Base-by-base conservation (phyloP, 64 coral and sea anemone genomes). In the Orbicella faveolata region DNA sequence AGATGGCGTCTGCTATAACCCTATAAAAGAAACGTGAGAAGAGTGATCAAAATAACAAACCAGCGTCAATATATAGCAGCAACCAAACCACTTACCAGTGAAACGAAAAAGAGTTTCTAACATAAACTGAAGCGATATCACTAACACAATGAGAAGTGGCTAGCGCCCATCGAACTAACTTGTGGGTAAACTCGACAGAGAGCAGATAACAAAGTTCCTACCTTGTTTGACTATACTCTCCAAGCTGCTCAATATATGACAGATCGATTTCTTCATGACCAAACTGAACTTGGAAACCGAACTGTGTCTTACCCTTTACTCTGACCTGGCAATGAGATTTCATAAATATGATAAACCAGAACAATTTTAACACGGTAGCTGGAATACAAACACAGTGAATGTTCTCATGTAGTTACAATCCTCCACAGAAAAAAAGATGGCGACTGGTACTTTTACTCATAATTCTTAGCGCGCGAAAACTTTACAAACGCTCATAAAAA, bases 281-380 rank as follows among this genome's bases (percentile, higher is more conserved):
- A 94, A 94, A 94, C 75, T 94, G 88, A n/a, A 94, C 93, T 69
- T 94, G 93, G 52, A 94, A 94, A 66, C 93, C 93, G 63, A 94
- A 94, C 65, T 94, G 89, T 1, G 82, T 94, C 69, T 94, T 94
- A 4, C 89, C 93, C 10, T 34, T 88, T 3, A 94, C 93, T 68
- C 63, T 80, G 2, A 94, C 93, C 93, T 94, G 20, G 4, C 8
- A 44, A 48, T 14, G 8, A 65, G 19, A 64, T 51, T 54, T 34
- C 0, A 76, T 30, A 30, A 30, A 30, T 30, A 30, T 30, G 30
- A 21, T 25, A 70, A 5, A 70, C 6, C 67, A 70, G 30, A 11
- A 1, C 21, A 23, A 9, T 70, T 12, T 11, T n/a, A 30, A 30
- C 30, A 65, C 52, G 23, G 21, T 21, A 7, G 67, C n/a, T 70